A percentile compares a stretch with the other conserved stretches of the same genome.
Conservation (phyloP, 1,140 invertebrate genomes). For the Drosophila murphyi region DNA sequence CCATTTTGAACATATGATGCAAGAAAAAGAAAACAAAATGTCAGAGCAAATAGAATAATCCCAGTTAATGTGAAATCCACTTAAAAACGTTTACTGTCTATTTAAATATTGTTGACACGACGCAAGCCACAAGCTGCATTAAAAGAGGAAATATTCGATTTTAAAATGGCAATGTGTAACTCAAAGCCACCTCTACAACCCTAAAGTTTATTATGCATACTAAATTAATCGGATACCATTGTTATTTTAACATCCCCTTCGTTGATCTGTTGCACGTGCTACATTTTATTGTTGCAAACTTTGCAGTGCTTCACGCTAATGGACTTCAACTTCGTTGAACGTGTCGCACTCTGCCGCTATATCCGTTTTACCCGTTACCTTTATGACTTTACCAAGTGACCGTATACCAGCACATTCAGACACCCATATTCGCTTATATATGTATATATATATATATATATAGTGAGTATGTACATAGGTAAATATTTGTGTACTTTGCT, state of each 20-base stretch:
- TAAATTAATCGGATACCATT: not conserved
- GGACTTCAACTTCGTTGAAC: conserved; percentile 7
- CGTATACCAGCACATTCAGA: conserved; percentile 7
- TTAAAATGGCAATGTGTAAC: too few relatives aligned
- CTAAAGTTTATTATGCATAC: not conserved
- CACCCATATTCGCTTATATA: not conserved
- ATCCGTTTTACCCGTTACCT: conserved; percentile 8
- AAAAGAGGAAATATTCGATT: too few relatives aligned
- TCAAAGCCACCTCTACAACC: not conserved
- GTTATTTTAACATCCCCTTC: not conserved
- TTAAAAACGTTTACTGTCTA: too few relatives aligned
- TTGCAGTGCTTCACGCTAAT: conserved; percentile 10
- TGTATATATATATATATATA: not conserved
- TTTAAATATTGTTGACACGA: not conserved
- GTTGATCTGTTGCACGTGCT: not conserved
- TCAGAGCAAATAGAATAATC: not conserved
- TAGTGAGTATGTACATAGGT: conserved; percentile 39
- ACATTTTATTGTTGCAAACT: conserved; percentile 27
- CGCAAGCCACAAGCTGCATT: too few relatives aligned
- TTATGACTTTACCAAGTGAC: conserved; percentile 35
- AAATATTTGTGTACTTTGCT: conserved; percentile 78
- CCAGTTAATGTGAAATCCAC: not conserved
- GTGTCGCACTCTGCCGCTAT: conserved; percentile 17
- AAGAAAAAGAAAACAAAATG: not conserved
- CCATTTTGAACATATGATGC: not conserved